Conservation (phyloP, 1,140 invertebrate species). For the Plodia interpunctella region DNA sequence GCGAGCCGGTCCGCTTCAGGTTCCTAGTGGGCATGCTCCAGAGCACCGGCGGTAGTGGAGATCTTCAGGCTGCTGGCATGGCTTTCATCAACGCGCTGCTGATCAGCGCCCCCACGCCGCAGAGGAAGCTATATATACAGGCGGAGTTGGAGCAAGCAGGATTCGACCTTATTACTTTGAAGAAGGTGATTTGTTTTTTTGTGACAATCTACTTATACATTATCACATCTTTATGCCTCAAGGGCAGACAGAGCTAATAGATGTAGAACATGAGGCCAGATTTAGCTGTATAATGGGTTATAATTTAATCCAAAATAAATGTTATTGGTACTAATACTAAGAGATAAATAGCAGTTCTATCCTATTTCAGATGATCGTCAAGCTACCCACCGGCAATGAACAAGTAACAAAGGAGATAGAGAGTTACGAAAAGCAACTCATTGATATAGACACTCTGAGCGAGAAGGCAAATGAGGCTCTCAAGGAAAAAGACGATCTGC, state of each 20-base stretch:
- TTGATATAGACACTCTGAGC: constrained; percentile 83
- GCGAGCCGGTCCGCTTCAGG: constrained; percentile 92
- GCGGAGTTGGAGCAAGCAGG: constrained; percentile 92
- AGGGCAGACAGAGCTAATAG: no score
- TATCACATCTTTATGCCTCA: neutral
- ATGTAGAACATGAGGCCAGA: no score
- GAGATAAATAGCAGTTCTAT: neutral
- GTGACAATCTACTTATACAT: neutral
- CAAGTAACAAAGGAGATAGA: constrained; percentile 81
- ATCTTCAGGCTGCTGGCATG: constrained; percentile 88
- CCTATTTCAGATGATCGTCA: constrained; percentile 48
- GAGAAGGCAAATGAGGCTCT: constrained; percentile 77
- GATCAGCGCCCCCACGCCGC: constrained; percentile 83
- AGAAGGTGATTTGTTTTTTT: constrained; percentile 74
- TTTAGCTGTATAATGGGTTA: no score
- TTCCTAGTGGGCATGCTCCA: constrained; percentile 92
- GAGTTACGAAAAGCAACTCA: constrained; percentile 83
- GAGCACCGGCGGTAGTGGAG: constrained; percentile 82
- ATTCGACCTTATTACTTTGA: constrained; percentile 83
- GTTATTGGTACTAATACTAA: no score
- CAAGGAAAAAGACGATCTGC: constrained; percentile 78
- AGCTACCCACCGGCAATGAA: constrained; percentile 66
- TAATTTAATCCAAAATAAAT: no score
- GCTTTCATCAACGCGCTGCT: constrained; percentile 91
- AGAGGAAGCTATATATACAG: constrained; percentile 91